Conservation (phyloP, 1,140 invertebrate genomes). For the Parapsyche elsis region DNA sequence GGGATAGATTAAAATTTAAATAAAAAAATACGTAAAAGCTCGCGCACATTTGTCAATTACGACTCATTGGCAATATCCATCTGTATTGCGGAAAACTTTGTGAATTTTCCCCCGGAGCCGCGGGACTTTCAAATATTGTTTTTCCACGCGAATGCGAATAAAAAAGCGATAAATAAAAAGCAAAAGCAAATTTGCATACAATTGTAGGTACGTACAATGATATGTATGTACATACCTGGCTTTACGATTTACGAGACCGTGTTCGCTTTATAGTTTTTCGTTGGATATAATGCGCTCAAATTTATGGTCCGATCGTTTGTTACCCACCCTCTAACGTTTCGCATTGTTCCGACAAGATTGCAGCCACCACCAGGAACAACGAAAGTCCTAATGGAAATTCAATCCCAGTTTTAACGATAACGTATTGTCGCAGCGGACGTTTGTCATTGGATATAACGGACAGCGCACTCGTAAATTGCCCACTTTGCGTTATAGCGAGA, state of each 20-base stretch:
- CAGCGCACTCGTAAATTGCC: too few species aligned
- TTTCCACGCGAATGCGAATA: background rate
- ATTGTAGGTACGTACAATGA: background rate
- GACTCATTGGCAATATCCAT: too few species aligned
- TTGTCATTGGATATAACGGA: background rate
- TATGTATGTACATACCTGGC: background rate
- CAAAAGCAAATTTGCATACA: background rate
- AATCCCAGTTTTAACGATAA: constrained; percentile 16
- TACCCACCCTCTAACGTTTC: too few species aligned
- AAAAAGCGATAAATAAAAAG: background rate
- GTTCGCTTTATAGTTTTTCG: background rate
- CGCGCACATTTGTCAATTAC: too few species aligned
- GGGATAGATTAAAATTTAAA: too few species aligned
- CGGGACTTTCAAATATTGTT: too few species aligned
- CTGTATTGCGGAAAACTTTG: too few species aligned
- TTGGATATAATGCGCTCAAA: background rate
- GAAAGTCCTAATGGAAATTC: constrained; percentile 14
- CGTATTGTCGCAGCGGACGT: background rate
- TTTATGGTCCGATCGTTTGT: background rate
- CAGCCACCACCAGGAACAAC: background rate
- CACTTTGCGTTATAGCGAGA: too few species aligned
- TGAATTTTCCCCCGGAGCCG: too few species aligned
- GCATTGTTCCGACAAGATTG: constrained; percentile 15
- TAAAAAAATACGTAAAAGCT: too few species aligned
- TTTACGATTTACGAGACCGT: background rate